phyloP scores from a whole-genome alignment of 2,888 invertebrate genomes.

The Stramonita haemastoma region DNA sequence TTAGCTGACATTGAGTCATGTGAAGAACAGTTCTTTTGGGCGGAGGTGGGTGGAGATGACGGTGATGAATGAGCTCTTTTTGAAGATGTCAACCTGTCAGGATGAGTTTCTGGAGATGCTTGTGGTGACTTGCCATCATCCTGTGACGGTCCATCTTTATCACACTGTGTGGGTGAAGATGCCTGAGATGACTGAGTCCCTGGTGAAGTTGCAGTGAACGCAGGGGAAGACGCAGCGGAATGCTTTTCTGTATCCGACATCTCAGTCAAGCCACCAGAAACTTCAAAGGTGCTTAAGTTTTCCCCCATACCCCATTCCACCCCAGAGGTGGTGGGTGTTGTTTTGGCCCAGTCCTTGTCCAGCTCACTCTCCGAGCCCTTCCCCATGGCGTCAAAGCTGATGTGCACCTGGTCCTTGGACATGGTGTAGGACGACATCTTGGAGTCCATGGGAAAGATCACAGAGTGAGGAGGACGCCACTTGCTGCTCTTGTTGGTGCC shows the following conservation, averaged over 20 bases:
- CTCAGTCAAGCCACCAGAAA: not conserved
- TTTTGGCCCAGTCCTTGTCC: constrained; percentile 30
- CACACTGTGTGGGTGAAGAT: not conserved
- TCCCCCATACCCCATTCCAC: constrained; percentile 37
- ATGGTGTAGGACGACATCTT: constrained; percentile 9
- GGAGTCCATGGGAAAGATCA: constrained; percentile 22
- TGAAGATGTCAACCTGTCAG: no score
- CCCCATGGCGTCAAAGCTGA: constrained; percentile 29
- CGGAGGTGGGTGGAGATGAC: no score
- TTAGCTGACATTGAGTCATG: not conserved
- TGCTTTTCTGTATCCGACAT: not conserved
- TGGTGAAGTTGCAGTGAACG: not conserved
- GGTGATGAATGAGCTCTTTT: no score
- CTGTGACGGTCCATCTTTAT: not conserved
- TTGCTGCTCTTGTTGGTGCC: constrained; percentile 16
- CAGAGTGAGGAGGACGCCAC: not conserved
- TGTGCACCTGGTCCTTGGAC: not conserved
- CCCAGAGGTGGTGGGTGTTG: not conserved
- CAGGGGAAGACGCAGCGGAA: not conserved
- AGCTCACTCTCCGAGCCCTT: not conserved
- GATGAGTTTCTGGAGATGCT: no score
- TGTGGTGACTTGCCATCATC: no score
- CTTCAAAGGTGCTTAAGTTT: constrained; percentile 35
- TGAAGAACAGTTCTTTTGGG: not conserved
- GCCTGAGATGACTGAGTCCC: not conserved